Evolutionary conservation across 2,888 invertebrate species (phyloP), one percentile per base, ranked within the genome.

Genomic region (Drosophila kuntzei): DNA sequence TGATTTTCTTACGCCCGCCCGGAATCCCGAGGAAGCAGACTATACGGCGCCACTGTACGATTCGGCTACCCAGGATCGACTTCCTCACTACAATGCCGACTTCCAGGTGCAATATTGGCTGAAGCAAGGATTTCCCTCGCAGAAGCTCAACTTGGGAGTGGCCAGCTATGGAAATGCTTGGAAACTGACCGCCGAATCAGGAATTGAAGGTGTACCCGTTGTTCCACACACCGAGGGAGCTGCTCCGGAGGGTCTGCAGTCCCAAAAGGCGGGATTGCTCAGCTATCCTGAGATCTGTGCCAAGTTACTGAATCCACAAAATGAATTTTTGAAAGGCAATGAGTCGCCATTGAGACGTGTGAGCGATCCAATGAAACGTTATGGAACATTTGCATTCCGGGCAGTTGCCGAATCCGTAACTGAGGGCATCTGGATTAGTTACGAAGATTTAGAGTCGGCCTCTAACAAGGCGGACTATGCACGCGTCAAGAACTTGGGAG

Each of bases 271-370:
- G 2, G 97, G 97, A 25, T 68, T 96, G 0, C 92, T 96, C 41
- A 96, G 96, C 75, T 97, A 96, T 92, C 94, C 96, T 0, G 97
- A 97, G 91, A 94, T 96, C 1, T 97, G 97, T 90, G 93, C 95
- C 4, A 95, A 95, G 85, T 92, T 96, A 41, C 94, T 94, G 70
- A 95, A 95, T 83, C 95, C 95, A 4, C 93, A 93, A 49, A 94
- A 94, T 60, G 69, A 87, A 18, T 93, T 93, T 91, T 92, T 95
- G 86, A 94, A 95, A 90, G 94, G 94, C 59, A 93, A 95, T 92
- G 92, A 94, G 76, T 93, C 94, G 7, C 94, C 95, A 59, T 91
- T 97, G 18, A 94, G 95, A 79, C 95, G 95, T 87, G 95, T 96
- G 58, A 94, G 94, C 37, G 97, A 97, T 90, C 96, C 96, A 7